Evolutionary conservation across 2,113 vertebrate genomes (phyloP).

Genomic region (Lophura nycthemera): DNA sequence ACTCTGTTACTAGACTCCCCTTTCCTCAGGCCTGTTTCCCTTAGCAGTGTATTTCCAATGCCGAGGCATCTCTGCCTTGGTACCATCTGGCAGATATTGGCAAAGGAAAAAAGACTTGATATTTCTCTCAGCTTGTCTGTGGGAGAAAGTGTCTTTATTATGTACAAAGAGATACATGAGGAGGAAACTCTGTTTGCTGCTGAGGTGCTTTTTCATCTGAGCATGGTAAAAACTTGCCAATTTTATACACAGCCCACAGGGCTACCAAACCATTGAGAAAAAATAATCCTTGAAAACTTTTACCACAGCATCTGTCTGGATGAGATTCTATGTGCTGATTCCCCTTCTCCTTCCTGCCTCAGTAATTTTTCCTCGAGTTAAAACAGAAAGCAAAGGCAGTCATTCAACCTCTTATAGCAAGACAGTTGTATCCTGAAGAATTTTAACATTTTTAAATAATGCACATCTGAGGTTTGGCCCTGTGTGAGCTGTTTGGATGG

Average conservation of each 20-base stretch:
- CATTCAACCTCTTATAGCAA: not conserved
- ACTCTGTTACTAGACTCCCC: not conserved
- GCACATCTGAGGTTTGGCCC: not conserved
- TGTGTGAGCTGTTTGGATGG: not conserved
- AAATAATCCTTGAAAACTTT: not conserved
- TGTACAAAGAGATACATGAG: not conserved
- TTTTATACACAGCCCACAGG: not conserved
- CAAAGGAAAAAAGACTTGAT: not conserved
- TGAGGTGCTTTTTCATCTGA: slow-evolving; percentile 6
- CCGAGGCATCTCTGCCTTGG: not conserved
- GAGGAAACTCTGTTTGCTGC: not conserved
- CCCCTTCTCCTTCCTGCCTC: not conserved
- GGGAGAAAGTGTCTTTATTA: not conserved
- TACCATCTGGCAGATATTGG: not conserved
- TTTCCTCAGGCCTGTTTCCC: not conserved
- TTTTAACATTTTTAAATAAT: not conserved
- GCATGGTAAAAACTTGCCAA: not conserved
- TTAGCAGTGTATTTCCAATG: not conserved
- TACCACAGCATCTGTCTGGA: not conserved
- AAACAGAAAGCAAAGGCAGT: not conserved
- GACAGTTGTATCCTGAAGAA: not conserved
- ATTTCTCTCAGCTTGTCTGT: not conserved
- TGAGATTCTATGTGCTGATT: not conserved
- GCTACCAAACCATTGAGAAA: not conserved
- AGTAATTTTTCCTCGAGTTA: not conserved